Evolutionary conservation across 2,797 vertebrate genomes (phyloP), one percentile per base, ranked within the genome.

Genomic region (Micropoecilia bifurca): DNA sequence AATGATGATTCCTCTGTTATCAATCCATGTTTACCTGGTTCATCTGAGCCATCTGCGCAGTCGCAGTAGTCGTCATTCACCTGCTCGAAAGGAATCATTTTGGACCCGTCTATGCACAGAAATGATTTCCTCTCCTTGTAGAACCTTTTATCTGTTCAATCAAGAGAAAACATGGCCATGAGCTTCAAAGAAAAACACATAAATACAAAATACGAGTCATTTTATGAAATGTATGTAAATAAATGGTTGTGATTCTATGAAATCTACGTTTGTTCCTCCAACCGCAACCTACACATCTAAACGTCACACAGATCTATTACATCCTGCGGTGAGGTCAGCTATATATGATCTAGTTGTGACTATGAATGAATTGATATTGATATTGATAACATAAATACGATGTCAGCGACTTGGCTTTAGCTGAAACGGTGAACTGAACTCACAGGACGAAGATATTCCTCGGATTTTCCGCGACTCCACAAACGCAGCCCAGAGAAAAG

Each of bases 51-150:
- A 55, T 96, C 95, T 10, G 90, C 90, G 80, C 94, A 96, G 89
- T 95, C 95, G 47, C 94, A 95, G 88, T 95, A 95, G 85, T 95
- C 95, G 10, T 95, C 95, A n/a, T 96, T 95, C 87, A 96, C 95
- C 80, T 92, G 93, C 79, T 94, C 93, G 75, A 94, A 95, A 0
- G 93, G 94, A 74, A 96, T 94, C 53, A 95, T 85, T 80, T 93
- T 95, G 1, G 95, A 95, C 1, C 95, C 95, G 77, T 95, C 95
- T 0, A 96, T 91, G 85, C 95, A 95, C 72, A 95, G 73, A 73
- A 95, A 96, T 3, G 93, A 94, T 81, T 89, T 94, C 72, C 89
- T 95, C 90, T 96, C 95, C 79, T 82, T 92, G 90, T 95, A 95
- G 85, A 96, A 95, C 0, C 95, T 85, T 85, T 94, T 95, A 78